Conservation (phyloP, 2,113 vertebrate species). For the Leptosomus discolor region DNA sequence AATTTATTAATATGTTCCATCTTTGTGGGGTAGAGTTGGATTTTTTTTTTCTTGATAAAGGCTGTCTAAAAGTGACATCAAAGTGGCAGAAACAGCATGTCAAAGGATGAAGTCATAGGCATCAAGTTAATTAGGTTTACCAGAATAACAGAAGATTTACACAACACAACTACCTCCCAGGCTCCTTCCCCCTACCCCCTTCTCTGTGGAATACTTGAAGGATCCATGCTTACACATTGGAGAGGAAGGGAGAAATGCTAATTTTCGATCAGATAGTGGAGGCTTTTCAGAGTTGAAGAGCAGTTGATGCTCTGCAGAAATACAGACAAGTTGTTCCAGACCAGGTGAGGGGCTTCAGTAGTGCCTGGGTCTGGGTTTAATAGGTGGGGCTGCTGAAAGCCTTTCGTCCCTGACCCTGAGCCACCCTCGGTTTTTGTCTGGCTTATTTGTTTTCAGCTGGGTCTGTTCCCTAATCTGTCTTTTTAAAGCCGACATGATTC, state of each 20-base stretch:
- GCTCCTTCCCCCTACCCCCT: not conserved
- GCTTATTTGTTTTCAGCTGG: not conserved
- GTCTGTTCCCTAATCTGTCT: not conserved
- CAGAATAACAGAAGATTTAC: not conserved
- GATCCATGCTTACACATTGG: rapidly evolving
- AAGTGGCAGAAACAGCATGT: not conserved
- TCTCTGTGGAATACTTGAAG: not conserved
- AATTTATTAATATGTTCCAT: not conserved
- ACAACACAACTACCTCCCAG: not conserved
- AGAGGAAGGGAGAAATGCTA: not conserved
- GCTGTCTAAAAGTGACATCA: constrained; percentile 3
- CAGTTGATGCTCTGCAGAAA: not conserved
- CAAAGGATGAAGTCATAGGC: not conserved
- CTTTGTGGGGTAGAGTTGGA: not conserved
- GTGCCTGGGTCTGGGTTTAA: rapidly evolving
- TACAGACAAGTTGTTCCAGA: not conserved
- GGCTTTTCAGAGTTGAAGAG: not conserved
- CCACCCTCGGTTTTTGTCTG: not conserved
- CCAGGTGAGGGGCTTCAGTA: not conserved
- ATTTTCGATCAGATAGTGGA: not conserved
- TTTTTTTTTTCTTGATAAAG: not conserved
- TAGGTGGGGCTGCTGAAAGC: not conserved
- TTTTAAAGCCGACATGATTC: not conserved
- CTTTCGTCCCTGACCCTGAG: not conserved
- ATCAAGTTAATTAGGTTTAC: not conserved